These are phyloP conservation scores for Paramuricea clavata DNA, from an alignment of 92 coral and sea anemone species.

Conservation along the genomic window DNA sequence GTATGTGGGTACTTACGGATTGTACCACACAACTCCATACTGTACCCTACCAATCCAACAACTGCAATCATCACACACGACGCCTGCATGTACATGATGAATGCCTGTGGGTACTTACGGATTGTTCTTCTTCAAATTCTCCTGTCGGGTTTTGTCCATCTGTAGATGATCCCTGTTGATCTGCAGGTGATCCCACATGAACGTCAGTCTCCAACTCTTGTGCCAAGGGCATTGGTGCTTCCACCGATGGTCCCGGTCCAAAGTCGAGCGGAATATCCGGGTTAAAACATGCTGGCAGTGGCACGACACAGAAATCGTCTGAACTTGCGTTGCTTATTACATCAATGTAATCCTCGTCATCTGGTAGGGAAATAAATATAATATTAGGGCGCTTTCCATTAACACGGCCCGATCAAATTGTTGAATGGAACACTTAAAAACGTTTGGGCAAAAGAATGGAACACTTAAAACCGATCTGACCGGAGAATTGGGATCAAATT, in stretches of 20 bases:
- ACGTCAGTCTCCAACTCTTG: background rate
- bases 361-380: background rate
- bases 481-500: no score
- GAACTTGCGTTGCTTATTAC: slow-evolving; percentile 71
- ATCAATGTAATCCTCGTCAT: slow-evolving; percentile 31
- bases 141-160: background rate
- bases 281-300: slow-evolving; percentile 92
- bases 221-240: slow-evolving; percentile 56
- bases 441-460: no score
- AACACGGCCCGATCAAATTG: no score
- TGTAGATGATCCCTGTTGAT: background rate
- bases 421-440: no score
- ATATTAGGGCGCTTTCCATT: no score
- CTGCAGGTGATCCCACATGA: background rate
- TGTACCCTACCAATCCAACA: no score
- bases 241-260: background rate
- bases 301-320: slow-evolving; percentile 86
- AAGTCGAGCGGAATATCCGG: slow-evolving; percentile 86
- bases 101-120: background rate
- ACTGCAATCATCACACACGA: no score
- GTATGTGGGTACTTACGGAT: background rate
- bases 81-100: no score
- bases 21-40: no score
- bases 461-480: no score
- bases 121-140: background rate